Conservation (phyloP, 2,888 invertebrate genomes). For the Agelastica alni region DNA sequence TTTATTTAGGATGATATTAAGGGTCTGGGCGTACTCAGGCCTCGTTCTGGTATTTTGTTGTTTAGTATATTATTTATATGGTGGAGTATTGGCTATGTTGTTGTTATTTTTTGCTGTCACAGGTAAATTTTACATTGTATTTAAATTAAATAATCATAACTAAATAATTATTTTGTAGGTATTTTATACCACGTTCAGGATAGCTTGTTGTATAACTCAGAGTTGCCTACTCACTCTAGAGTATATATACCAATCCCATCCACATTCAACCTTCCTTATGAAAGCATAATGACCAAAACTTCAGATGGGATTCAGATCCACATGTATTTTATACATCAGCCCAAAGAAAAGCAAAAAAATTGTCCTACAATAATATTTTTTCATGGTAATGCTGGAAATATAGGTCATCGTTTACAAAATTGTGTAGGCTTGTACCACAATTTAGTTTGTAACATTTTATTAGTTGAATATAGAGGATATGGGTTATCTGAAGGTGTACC, state of each 20-base stretch:
- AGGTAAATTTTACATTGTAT: constrained; percentile 59
- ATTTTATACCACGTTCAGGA: constrained; percentile 87
- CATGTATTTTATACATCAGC: constrained; percentile 80
- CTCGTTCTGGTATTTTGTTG: constrained; percentile 75
- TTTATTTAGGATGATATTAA: constrained; percentile 63
- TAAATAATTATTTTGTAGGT: constrained; percentile 60
- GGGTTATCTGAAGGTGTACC: constrained; percentile 89
- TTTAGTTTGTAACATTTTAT: constrained; percentile 81
- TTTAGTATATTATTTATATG: constrained; percentile 82
- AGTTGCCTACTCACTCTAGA: constrained; percentile 85
- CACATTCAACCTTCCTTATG: constrained; percentile 83
- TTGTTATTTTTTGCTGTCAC: constrained; percentile 72
- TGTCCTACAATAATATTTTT: constrained; percentile 87
- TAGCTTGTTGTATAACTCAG: constrained; percentile 84
- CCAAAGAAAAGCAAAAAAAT: constrained; percentile 66
- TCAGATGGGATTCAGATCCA: constrained; percentile 79
- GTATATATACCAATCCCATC: constrained; percentile 87
- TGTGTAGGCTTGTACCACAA: constrained; percentile 83
- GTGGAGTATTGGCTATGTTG: constrained; percentile 72
- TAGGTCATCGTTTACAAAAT: constrained; percentile 82
- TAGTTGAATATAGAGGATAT: constrained; percentile 96
- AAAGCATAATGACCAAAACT: constrained; percentile 77
- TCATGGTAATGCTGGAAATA: constrained; percentile 97
- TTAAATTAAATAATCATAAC: constrained; percentile 1
- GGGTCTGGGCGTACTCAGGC: constrained; percentile 79